Evolutionary conservation across 2,888 invertebrate species (phyloP).

Genomic region (Ophion slaviceki): DNA sequence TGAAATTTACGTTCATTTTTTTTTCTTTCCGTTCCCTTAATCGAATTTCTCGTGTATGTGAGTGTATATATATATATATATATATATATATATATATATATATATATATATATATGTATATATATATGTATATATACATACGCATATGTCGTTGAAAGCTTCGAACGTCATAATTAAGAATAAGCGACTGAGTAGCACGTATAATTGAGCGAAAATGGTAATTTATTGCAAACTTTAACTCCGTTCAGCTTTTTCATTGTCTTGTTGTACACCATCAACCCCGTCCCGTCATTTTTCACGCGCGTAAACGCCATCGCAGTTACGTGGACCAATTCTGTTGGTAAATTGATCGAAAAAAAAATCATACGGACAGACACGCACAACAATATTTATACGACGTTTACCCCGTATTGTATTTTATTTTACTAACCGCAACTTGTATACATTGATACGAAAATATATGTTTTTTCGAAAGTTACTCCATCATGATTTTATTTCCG

Average conservation of each 20-base stretch:
- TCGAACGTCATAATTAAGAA: constrained; percentile 59
- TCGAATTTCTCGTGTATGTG: constrained; percentile 12
- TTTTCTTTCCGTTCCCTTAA: not conserved
- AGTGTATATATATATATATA: constrained; percentile 35
- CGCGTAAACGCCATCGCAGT: constrained; percentile 11
- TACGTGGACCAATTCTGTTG: constrained; percentile 13
- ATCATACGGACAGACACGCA: not conserved
- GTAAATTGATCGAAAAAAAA: not conserved
- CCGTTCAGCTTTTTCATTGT: constrained; percentile 47
- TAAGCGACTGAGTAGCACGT: constrained; percentile 80
- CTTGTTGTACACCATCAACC: not conserved
- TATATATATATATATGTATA: constrained; percentile 35
- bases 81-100: constrained; percentile 33
- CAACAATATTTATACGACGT: constrained; percentile 52
- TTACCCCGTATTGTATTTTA: constrained; percentile 53
- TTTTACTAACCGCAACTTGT: constrained; percentile 55
- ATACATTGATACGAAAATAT: constrained; percentile 41
- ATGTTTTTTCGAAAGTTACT: constrained; percentile 27
- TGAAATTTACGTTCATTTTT: constrained; percentile 24
- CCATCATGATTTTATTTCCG: no score
- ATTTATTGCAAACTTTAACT: constrained; percentile 76
- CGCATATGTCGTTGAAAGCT: constrained; percentile 55
- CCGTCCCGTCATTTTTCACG: constrained; percentile 26
- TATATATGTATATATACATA: constrained; percentile 40
- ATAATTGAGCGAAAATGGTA: constrained; percentile 71